A percentile compares a stretch with the other conserved stretches of the same genome.
These are phyloP conservation scores for Erebia aethiops DNA, from an alignment of 2,888 invertebrate genomes.

Conservation along the genomic window DNA sequence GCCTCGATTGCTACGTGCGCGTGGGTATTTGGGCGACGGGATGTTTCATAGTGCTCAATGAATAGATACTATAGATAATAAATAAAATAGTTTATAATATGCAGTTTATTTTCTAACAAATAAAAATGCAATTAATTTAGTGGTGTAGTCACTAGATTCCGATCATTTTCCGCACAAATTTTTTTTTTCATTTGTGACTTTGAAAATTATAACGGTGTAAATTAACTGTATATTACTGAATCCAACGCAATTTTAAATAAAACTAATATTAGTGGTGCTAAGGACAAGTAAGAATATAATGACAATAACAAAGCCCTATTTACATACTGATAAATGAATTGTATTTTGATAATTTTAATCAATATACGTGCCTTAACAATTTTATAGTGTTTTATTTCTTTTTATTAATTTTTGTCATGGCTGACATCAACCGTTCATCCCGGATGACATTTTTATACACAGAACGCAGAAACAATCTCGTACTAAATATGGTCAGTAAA, in stretches of 20 bases:
- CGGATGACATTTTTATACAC: too few species aligned
- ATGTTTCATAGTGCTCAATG: conserved; percentile 45
- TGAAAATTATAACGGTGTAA: background rate
- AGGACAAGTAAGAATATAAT: conserved; percentile 49
- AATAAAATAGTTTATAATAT: background rate
- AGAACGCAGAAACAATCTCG: too few species aligned
- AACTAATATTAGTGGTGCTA: conserved; percentile 58
- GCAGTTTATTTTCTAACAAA: background rate
- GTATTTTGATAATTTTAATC: conserved; percentile 59
- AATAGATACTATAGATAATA: conserved; percentile 8
- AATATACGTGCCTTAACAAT: conserved; percentile 73
- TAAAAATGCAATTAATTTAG: background rate
- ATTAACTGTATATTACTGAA: conserved; percentile 9
- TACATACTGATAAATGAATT: conserved; percentile 56
- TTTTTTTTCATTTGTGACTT: background rate
- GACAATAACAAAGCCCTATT: conserved; percentile 52
- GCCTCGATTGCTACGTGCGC: conserved; percentile 75
- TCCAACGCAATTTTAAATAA: conserved; percentile 24
- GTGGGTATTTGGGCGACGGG: conserved; percentile 56
- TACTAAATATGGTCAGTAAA: too few species aligned
- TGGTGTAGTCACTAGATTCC: background rate
- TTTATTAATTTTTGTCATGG: background rate
- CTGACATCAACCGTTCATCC: background rate
- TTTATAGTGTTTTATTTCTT: conserved; percentile 44
- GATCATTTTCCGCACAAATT: background rate